Percentiles rank a stretch among this genome's conserved stretches.
phyloP scores from a whole-genome alignment of 92 coral and sea anemone species.

The Nematostella vectensis region DNA sequence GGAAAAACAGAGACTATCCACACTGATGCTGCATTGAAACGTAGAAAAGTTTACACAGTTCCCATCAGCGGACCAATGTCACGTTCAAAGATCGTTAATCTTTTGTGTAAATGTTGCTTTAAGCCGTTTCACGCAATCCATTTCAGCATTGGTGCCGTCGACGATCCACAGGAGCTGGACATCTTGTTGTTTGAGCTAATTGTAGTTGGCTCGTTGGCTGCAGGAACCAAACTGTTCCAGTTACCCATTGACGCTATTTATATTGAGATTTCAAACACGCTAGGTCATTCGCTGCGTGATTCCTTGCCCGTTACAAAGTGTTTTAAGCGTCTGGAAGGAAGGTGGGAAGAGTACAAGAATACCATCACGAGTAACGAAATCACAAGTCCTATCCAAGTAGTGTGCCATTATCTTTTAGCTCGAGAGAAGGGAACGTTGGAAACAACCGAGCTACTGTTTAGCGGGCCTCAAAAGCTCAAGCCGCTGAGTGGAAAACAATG shows the following conservation, averaged over 20 bases:
- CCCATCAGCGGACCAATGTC: slow-evolving; percentile 89
- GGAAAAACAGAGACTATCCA: slow-evolving; percentile 81
- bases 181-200: slow-evolving; percentile 80
- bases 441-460: slow-evolving; percentile 42
- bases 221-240: slow-evolving; percentile 67
- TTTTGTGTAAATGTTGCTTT: slow-evolving; percentile 38
- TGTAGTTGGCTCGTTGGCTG: slow-evolving; percentile 74
- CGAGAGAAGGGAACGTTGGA: slow-evolving; percentile 63
- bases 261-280: slow-evolving; percentile 89
- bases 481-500: slow-evolving; percentile 46
- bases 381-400: slow-evolving; percentile 88
- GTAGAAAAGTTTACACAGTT: slow-evolving; percentile 45
- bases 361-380: slow-evolving; percentile 58
- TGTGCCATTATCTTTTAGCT: slow-evolving; percentile 79
- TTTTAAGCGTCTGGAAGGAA: slow-evolving; percentile 47
- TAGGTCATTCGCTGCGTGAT: slow-evolving; percentile 71
- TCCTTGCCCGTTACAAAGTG: slow-evolving; percentile 77
- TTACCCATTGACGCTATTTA: slow-evolving; percentile 58
- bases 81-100: slow-evolving; percentile 44
- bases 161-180: slow-evolving; percentile 70
- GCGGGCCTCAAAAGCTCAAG: slow-evolving; percentile 33
- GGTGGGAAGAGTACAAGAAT: slow-evolving; percentile 46
- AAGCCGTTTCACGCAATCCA: slow-evolving; percentile 58
- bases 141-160: slow-evolving; percentile 79
- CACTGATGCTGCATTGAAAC: slow-evolving; percentile 36